Evolutionary conservation across 64 coral and sea anemone species (phyloP).

Genomic region (Montipora capricornis): DNA sequence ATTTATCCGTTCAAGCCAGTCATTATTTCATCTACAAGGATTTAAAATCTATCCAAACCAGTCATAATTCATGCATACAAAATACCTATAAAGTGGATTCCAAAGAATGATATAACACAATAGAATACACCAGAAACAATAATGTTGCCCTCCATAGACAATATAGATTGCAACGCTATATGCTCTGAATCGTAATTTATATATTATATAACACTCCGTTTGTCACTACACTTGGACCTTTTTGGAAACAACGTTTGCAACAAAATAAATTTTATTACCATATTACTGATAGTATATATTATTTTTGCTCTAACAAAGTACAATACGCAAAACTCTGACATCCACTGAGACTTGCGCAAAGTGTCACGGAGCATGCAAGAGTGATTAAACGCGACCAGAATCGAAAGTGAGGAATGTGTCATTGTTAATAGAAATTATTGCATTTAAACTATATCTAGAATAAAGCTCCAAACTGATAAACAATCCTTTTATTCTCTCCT

Average conservation of each 20-base stretch:
- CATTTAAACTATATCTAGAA: too few species aligned
- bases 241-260: conserved; percentile 15
- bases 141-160: conserved; percentile 19
- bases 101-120: conserved; percentile 17
- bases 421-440: too few species aligned
- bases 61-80: conserved; percentile 5
- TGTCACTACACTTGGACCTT: conserved; percentile 19
- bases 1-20: conserved; percentile 11
- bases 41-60: conserved; percentile 17
- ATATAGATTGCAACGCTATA: conserved; percentile 21
- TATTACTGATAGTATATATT: not conserved
- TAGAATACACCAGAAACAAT: conserved; percentile 21
- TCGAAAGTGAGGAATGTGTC: too few species aligned
- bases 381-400: too few species aligned
- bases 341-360: too few species aligned
- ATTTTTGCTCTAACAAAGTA: too few species aligned
- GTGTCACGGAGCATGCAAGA: too few species aligned
- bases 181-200: conserved; percentile 11
- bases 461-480: not conserved
- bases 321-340: too few species aligned
- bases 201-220: conserved; percentile 11
- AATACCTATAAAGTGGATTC: conserved; percentile 17
- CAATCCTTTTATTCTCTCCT: conserved; percentile 4
- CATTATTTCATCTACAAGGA: conserved; percentile 3
- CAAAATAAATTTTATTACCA: conserved; percentile 1